These are phyloP conservation scores for Peromyscus attwateri DNA, from an alignment of 2,797 vertebrate genomes.

Conservation along the genomic window DNA sequence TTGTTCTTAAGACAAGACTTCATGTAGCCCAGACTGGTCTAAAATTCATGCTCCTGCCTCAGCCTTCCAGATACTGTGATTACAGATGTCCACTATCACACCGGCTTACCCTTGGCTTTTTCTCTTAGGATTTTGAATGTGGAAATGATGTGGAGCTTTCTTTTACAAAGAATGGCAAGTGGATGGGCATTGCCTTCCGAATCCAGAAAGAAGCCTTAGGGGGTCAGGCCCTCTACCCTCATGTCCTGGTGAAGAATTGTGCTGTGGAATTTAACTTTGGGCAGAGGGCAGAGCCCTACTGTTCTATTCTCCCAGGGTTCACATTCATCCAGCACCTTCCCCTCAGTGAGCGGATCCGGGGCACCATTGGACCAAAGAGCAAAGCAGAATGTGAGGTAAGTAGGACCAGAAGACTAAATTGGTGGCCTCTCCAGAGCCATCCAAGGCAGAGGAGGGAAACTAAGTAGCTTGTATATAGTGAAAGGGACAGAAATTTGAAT, in stretches of 20 bases:
- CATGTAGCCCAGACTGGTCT: not conserved
- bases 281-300: conserved; percentile 91
- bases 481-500: not conserved
- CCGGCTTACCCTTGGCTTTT: not conserved
- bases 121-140: conserved; percentile 93
- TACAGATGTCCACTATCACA: too few relatives aligned
- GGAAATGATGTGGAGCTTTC: conserved; percentile 92
- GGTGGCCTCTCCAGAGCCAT: not conserved
- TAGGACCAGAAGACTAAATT: not conserved
- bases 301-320: conserved; percentile 91
- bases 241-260: conserved; percentile 96
- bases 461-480: not conserved
- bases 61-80: too few relatives aligned
- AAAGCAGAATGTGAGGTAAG: conserved; percentile 96
- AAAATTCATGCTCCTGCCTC: not conserved
- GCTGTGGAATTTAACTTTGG: conserved; percentile 97
- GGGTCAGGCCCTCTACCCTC: conserved; percentile 93
- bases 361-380: conserved; percentile 91
- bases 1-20: not conserved
- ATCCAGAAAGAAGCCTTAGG: conserved; percentile 90
- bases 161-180: conserved; percentile 94
- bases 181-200: conserved; percentile 91
- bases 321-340: conserved; percentile 92
- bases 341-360: conserved; percentile 90
- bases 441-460: not conserved